phyloP scores from a whole-genome alignment of 1,140 invertebrate genomes.

The Leptinotarsa defecta region DNA sequence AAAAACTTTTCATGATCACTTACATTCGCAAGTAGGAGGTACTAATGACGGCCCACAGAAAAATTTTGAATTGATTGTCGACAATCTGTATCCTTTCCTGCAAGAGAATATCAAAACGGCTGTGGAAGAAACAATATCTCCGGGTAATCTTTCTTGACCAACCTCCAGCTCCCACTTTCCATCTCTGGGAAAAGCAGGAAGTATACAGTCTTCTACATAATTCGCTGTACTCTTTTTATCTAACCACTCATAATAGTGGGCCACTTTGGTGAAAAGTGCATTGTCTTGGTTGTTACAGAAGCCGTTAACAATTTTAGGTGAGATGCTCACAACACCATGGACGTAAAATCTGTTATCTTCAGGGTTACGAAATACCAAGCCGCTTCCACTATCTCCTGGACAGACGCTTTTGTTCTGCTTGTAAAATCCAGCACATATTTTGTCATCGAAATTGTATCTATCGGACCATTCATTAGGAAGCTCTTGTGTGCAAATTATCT shows the following conservation, averaged over 20 bases:
- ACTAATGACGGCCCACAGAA: not conserved
- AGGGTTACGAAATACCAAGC: constrained; percentile 33
- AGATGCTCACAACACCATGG: constrained; percentile 39
- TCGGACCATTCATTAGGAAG: constrained; percentile 34
- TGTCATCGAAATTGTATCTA: constrained; percentile 37
- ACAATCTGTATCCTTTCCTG: not conserved
- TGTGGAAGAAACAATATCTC: constrained; percentile 10
- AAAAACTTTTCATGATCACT: not conserved
- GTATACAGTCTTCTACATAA: constrained; percentile 20
- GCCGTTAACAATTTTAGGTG: constrained; percentile 10
- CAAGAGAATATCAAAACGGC: constrained; percentile 14
- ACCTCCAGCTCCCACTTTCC: constrained; percentile 18
- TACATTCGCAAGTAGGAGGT: constrained; percentile 1
- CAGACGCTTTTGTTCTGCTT: constrained; percentile 41
- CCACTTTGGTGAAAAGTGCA: constrained; percentile 42
- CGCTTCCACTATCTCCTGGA: constrained; percentile 45
- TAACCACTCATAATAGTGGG: constrained; percentile 32
- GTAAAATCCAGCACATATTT: constrained; percentile 42
- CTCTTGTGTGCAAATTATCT: constrained; percentile 28
- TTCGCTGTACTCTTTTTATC: constrained; percentile 3
- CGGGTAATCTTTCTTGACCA: constrained; percentile 10
- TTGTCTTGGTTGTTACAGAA: constrained; percentile 38
- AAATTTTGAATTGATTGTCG: not conserved
- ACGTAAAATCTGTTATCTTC: constrained; percentile 38
- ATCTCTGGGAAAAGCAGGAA: constrained; percentile 16